Percentiles rank a stretch among this genome's conserved stretches.
phyloP scores from a whole-genome alignment of 1,140 invertebrate species.

The Paracyclopina nana region DNA sequence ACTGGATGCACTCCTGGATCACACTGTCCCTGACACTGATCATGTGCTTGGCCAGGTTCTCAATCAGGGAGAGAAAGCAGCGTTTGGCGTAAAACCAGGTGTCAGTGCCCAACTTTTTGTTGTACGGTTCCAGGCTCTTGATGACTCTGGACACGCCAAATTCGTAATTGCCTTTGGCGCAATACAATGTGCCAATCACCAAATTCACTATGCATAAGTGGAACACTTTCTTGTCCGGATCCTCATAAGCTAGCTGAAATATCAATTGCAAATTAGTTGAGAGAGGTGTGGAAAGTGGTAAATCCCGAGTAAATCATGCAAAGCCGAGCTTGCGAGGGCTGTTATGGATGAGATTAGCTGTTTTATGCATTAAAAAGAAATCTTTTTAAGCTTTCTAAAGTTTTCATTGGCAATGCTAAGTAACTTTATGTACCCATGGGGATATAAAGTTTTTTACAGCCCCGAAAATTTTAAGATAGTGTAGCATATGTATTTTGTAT shows the following conservation, averaged over 20 bases:
- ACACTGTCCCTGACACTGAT: constrained; percentile 70
- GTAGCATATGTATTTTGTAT: no score
- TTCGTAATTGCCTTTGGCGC: constrained; percentile 68
- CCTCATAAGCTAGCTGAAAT: constrained; percentile 52
- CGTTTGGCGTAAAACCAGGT: constrained; percentile 92
- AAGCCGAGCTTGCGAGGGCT: no score
- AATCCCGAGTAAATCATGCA: no score
- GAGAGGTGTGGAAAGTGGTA: no score
- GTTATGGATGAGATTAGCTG: no score
- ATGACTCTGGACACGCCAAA: constrained; percentile 96
- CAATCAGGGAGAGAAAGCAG: constrained; percentile 77
- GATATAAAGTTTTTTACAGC: no score
- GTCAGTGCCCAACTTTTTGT: constrained; percentile 82
- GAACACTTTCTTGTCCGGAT: constrained; percentile 83
- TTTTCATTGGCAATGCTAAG: no score
- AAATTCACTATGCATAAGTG: constrained; percentile 97
- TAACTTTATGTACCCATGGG: no score
- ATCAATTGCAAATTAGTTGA: not conserved
- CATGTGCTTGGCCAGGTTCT: constrained; percentile 76
- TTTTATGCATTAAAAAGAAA: no score
- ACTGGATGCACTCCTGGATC: constrained; percentile 69
- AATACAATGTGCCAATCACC: constrained; percentile 51
- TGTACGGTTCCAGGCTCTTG: constrained; percentile 84
- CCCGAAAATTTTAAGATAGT: no score
- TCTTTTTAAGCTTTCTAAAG: no score